Evolutionary conservation across 2,113 vertebrate species (phyloP).

Genomic region (Bos javanicus): DNA sequence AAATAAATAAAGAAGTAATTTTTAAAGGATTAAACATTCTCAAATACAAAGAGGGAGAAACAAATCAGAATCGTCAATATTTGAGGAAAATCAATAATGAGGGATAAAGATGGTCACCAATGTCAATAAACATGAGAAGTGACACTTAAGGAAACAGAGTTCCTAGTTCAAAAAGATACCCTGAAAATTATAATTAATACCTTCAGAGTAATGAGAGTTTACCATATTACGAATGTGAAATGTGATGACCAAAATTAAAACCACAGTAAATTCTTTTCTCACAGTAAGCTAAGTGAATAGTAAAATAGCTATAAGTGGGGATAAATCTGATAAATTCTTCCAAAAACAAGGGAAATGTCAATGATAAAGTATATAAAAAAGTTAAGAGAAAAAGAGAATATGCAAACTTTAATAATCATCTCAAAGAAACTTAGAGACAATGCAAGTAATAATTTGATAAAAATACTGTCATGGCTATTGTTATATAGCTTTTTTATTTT

Average conservation of each 20-base stretch:
- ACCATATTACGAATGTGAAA: neutral
- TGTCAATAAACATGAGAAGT: neutral
- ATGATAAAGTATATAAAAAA: neutral
- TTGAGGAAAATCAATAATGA: neutral
- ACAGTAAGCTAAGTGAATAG: neutral
- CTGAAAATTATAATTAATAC: neutral
- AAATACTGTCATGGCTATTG: neutral
- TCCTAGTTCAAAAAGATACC: neutral
- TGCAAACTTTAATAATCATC: neutral
- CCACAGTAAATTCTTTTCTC: neutral
- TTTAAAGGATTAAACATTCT: neutral
- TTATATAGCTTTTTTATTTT: neutral
- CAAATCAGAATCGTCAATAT: neutral
- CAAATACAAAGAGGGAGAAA: neutral
- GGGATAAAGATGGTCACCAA: neutral
- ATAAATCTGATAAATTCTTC: neutral
- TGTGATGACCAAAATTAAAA: neutral
- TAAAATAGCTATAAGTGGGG: neutral
- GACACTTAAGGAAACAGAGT: neutral
- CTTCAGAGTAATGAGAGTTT: neutral
- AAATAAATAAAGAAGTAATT: neutral
- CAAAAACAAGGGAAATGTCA: neutral
- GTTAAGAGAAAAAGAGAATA: neutral
- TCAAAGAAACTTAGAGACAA: neutral
- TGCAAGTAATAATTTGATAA: neutral